These are phyloP conservation scores for Leistus spinibarbis DNA, from an alignment of 2,888 invertebrate genomes.

Conservation along the genomic window DNA sequence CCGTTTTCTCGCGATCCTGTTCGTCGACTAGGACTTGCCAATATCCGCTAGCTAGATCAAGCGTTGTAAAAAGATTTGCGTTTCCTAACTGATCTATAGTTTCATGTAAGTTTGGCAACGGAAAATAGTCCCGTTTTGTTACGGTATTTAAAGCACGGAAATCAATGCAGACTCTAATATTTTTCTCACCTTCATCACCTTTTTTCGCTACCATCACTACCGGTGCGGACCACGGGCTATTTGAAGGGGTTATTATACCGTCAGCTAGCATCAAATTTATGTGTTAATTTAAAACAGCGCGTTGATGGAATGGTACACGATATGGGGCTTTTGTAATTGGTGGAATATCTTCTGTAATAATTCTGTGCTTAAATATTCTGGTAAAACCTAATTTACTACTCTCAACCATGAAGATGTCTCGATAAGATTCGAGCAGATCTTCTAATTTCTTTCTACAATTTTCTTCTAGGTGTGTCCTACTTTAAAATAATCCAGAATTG, in stretches of 20 bases:
- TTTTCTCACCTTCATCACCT: slow-evolving; percentile 27
- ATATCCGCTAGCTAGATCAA: too few relatives aligned
- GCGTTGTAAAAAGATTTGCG: too few relatives aligned
- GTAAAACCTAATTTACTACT: background rate
- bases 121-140: slow-evolving; percentile 38
- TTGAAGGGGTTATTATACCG: slow-evolving; percentile 43
- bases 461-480: too few relatives aligned
- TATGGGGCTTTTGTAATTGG: slow-evolving; percentile 1
- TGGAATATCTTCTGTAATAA: background rate
- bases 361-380: background rate
- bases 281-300: slow-evolving; percentile 14
- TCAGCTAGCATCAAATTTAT: slow-evolving; percentile 41
- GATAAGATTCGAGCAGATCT: background rate
- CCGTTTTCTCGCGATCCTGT: slow-evolving; percentile 48
- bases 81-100: too few relatives aligned
- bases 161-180: slow-evolving; percentile 42
- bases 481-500: too few relatives aligned
- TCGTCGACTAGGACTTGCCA: slow-evolving; percentile 44
- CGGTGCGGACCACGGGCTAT: slow-evolving; percentile 49
- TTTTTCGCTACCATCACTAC: slow-evolving; percentile 50
- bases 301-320: background rate
- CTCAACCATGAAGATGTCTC: background rate
- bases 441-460: background rate
- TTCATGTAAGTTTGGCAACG: slow-evolving; percentile 44
- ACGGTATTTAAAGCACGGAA: slow-evolving; percentile 39